Conservation (phyloP, 2,888 invertebrate genomes). For the Nowickia ferox region DNA sequence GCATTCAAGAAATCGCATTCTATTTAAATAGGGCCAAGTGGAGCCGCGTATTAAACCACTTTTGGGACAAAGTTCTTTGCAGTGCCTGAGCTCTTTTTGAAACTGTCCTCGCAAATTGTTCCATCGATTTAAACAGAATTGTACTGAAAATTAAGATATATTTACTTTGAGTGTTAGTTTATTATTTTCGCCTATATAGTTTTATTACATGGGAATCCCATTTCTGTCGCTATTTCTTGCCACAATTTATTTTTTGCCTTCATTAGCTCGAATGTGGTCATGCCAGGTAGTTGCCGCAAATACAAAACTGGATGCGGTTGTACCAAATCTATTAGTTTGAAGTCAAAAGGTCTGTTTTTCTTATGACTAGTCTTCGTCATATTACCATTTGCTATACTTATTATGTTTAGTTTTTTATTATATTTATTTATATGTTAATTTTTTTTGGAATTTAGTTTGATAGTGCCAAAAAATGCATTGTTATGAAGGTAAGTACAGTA, state of each 20-base stretch:
- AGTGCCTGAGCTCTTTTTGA: constrained; percentile 77
- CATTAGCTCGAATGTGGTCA: constrained; percentile 78
- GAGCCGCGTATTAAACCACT: constrained; percentile 74
- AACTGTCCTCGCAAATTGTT: constrained; percentile 79
- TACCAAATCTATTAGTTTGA: constrained; percentile 78
- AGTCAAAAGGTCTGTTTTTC: constrained; percentile 79
- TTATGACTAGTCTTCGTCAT: constrained; percentile 78
- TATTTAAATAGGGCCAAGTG: constrained; percentile 78
- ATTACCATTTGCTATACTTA: not conserved
- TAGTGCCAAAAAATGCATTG: too few species aligned
- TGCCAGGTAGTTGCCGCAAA: constrained; percentile 75
- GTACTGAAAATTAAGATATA: constrained; percentile 71
- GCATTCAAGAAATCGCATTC: constrained; percentile 75
- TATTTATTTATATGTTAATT: too few species aligned
- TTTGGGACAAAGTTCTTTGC: constrained; percentile 73
- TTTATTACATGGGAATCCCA: constrained; percentile 72
- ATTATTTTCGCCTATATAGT: not conserved
- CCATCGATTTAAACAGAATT: constrained; percentile 80
- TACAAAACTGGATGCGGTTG: constrained; percentile 78
- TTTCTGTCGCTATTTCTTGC: constrained; percentile 76
- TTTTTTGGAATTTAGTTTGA: too few species aligned
- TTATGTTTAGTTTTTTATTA: too few species aligned
- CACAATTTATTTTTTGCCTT: constrained; percentile 77
- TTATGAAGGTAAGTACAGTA: too few species aligned
- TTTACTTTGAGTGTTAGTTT: not conserved